Evolutionary conservation across 2,888 invertebrate species (phyloP).

Genomic region (Lepas anatifera): DNA sequence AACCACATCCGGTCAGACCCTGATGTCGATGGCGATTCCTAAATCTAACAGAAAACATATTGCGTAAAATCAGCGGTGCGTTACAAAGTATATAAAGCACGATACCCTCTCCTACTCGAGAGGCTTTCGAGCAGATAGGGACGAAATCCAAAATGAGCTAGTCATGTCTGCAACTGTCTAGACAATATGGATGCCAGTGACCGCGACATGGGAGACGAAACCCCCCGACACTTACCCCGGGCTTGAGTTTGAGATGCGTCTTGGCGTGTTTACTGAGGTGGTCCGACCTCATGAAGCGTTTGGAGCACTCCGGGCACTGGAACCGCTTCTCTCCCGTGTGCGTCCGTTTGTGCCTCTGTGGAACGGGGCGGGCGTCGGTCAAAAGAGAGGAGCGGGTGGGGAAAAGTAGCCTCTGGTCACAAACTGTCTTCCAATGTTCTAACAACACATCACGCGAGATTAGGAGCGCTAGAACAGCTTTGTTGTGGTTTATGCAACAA

Average conservation of each 20-base stretch:
- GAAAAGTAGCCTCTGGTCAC: no score
- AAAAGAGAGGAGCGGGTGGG: no score
- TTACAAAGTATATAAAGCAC: background rate
- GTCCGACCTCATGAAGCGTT: slow-evolving; percentile 84
- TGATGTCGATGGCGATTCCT: no score
- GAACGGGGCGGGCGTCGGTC: background rate
- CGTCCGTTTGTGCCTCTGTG: slow-evolving; percentile 70
- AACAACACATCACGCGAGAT: no score
- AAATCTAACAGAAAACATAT: background rate
- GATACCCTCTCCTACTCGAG: background rate
- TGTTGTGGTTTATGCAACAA: no score
- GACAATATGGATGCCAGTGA: background rate
- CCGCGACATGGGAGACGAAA: background rate
- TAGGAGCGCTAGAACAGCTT: no score
- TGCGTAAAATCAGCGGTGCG: background rate
- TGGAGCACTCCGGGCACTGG: slow-evolving; percentile 75
- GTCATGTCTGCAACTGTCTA: no score
- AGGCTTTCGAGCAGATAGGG: no score
- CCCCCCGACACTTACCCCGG: slow-evolving; percentile 19
- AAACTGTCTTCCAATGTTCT: no score
- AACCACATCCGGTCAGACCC: no score
- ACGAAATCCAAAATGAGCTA: no score
- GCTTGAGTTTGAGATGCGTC: slow-evolving; percentile 54
- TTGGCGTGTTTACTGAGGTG: slow-evolving; percentile 82
- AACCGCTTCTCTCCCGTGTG: slow-evolving; percentile 59